A percentile compares a stretch with the other conserved stretches of the same genome.
phyloP scores from a whole-genome alignment of 2,888 invertebrate species.

The Serripes groenlandicus region DNA sequence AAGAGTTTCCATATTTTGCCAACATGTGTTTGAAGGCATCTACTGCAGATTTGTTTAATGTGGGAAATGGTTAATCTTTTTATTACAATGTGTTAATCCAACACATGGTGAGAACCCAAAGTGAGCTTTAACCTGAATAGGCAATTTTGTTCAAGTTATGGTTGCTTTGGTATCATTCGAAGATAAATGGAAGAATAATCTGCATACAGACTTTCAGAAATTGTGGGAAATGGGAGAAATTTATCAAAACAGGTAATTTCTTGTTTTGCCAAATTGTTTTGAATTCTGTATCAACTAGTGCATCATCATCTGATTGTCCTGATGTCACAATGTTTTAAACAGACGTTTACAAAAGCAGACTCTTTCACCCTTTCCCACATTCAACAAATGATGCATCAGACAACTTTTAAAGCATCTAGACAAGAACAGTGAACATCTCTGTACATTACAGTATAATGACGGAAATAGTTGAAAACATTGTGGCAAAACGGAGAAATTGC shows the following conservation, averaged over 20 bases:
- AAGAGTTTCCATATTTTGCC: too few relatives aligned
- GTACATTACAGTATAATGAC: not conserved
- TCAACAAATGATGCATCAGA: not conserved
- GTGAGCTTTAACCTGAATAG: too few relatives aligned
- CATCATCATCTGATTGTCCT: not conserved
- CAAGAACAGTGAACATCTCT: too few relatives aligned
- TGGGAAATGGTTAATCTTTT: too few relatives aligned
- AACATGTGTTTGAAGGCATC: too few relatives aligned
- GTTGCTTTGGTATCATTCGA: too few relatives aligned
- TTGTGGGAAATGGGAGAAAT: not conserved
- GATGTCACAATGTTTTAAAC: not conserved
- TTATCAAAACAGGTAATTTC: not conserved
- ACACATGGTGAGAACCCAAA: too few relatives aligned
- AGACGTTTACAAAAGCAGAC: not conserved
- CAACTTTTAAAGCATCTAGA: not conserved
- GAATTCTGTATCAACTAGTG: not conserved
- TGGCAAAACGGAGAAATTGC: not conserved
- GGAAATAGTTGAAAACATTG: not conserved
- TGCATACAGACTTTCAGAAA: too few relatives aligned
- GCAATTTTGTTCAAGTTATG: too few relatives aligned
- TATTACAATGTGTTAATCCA: too few relatives aligned
- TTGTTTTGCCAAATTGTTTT: not conserved
- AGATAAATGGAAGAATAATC: too few relatives aligned
- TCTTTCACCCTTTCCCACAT: not conserved
- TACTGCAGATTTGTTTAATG: too few relatives aligned